Evolutionary conservation across 1,140 invertebrate species (phyloP).

Genomic region (Trichonephila clavipes): DNA sequence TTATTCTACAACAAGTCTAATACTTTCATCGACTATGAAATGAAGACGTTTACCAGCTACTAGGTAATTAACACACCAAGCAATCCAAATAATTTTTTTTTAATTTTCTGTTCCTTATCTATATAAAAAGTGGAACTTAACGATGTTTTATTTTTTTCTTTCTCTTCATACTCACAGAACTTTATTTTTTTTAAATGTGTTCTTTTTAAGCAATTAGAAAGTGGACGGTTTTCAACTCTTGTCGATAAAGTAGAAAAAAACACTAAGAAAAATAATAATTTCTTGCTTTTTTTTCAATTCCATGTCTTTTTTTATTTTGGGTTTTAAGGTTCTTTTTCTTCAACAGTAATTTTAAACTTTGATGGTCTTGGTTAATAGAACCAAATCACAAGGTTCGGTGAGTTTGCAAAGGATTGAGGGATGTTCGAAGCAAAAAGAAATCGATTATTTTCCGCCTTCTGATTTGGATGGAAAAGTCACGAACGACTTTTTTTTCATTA

Average conservation of each 20-base stretch:
- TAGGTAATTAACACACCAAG: neutral
- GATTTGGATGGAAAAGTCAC: conserved; percentile 25
- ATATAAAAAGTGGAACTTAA: neutral
- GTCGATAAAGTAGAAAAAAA: neutral
- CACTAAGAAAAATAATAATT: neutral
- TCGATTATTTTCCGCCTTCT: neutral
- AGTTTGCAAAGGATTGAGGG: neutral
- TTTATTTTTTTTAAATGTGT: neutral
- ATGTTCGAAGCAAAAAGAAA: neutral
- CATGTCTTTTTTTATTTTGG: neutral
- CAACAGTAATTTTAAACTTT: neutral
- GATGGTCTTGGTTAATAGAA: neutral
- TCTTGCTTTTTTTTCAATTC: neutral
- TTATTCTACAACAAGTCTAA: no score
- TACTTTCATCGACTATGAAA: no score
- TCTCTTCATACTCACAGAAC: neutral
- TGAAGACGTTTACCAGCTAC: no score
- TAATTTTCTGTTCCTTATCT: neutral
- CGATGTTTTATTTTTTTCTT: neutral
- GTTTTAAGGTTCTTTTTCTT: neutral
- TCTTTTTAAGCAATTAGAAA: neutral
- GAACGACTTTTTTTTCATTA: neutral
- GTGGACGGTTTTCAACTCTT: neutral
- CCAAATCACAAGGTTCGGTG: neutral
- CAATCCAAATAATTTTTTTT: neutral